Conservation (phyloP, 2,113 vertebrate species). For the Forbesichthys papilliferus region DNA sequence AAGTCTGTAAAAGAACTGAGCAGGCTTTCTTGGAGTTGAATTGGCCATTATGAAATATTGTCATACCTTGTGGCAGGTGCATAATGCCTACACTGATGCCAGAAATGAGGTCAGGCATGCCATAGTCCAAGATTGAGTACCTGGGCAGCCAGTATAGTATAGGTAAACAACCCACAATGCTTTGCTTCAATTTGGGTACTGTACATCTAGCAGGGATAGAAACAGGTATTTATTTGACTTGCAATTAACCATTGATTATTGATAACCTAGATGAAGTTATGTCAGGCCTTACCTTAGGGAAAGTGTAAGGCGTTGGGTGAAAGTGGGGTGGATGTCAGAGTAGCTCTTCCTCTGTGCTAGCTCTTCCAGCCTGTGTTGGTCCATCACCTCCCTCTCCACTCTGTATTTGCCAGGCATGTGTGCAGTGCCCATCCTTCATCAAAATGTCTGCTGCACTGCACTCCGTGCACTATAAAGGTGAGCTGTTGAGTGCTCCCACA, state of each 20-base stretch:
- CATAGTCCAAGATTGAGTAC: slow-evolving; percentile 89
- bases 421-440: slow-evolving; percentile 44
- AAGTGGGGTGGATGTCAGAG: slow-evolving; percentile 35
- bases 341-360: slow-evolving; percentile 70
- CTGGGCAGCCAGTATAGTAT: slow-evolving; percentile 88
- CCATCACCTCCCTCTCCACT: slow-evolving; percentile 75
- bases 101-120: slow-evolving; percentile 85
- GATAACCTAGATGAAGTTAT: background rate
- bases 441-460: background rate
- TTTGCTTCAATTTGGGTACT: slow-evolving; percentile 65
- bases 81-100: slow-evolving; percentile 98
- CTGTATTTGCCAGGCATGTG: slow-evolving; percentile 49
- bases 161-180: slow-evolving; percentile 80
- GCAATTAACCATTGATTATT: background rate
- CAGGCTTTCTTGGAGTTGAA: background rate
- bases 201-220: slow-evolving; percentile 77
- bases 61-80: slow-evolving; percentile 92
- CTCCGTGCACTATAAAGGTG: background rate
- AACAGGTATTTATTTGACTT: background rate
- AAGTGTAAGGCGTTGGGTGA: slow-evolving; percentile 59
- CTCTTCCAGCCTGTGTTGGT: slow-evolving; percentile 84
- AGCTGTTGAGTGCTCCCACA: too few relatives aligned
- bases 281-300: slow-evolving; percentile 65
- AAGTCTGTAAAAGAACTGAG: too few relatives aligned
- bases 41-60: background rate